Conservation (phyloP, 2,113 vertebrate genomes). For the Crotalus horridus region DNA sequence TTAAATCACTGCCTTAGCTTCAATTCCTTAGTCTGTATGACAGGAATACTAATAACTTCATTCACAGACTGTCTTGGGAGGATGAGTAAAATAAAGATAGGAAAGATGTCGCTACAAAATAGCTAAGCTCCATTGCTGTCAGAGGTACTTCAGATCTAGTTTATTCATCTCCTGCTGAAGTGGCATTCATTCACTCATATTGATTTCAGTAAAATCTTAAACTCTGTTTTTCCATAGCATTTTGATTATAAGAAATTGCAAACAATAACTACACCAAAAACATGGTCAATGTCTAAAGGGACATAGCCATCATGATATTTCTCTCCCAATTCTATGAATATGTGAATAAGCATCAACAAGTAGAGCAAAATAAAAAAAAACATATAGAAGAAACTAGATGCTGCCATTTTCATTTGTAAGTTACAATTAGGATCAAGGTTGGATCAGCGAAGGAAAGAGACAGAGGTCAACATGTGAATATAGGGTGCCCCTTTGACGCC, state of each 20-base stretch:
- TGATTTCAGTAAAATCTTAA: background rate
- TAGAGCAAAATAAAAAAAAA: background rate
- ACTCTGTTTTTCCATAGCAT: background rate
- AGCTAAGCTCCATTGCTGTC: background rate
- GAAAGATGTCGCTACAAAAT: background rate
- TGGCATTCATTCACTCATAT: background rate
- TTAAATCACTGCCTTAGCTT: slow-evolving; percentile 14
- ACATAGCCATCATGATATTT: background rate
- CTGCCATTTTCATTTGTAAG: background rate
- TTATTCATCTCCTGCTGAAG: background rate
- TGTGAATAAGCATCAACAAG: background rate
- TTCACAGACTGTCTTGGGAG: background rate
- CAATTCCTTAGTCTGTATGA: slow-evolving; percentile 3
- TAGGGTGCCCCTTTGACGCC: background rate
- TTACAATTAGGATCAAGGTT: background rate
- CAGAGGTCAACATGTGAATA: background rate
- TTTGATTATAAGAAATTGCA: background rate
- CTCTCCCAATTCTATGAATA: background rate
- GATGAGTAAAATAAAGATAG: slow-evolving; percentile 3
- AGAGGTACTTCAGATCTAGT: background rate
- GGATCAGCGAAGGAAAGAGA: background rate
- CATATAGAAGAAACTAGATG: background rate
- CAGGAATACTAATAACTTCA: slow-evolving; percentile 10
- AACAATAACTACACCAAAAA: background rate
- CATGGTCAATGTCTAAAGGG: background rate